These are phyloP conservation scores for Cherax destructor DNA, from an alignment of 1,140 invertebrate genomes.

Conservation along the genomic window DNA sequence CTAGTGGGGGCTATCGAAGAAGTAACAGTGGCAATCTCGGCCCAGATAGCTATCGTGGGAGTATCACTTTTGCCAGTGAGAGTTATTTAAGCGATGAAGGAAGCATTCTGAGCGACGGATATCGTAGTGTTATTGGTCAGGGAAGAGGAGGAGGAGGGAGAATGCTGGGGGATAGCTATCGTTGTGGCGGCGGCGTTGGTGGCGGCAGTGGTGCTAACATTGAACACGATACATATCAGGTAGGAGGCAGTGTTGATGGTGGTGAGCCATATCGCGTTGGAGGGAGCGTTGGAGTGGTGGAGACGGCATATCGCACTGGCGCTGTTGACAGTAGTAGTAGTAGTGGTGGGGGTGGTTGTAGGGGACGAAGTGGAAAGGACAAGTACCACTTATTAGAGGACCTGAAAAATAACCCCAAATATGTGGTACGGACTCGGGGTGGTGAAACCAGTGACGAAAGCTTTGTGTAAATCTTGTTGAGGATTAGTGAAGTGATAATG, in stretches of 20 bases:
- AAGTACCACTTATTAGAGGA: conserved; percentile 49
- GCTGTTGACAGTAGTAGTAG: background rate
- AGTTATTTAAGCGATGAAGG: background rate
- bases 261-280: background rate
- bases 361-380: conserved; percentile 24
- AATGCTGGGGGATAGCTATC: conserved; percentile 4
- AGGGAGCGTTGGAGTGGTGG: conserved; percentile 15
- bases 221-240: conserved; percentile 1
- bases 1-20: background rate
- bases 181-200: conserved; percentile 18
- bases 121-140: background rate
- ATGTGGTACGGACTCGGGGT: conserved; percentile 53
- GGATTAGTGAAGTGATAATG: too few species aligned
- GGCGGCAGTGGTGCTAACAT: conserved; percentile 15
- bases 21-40: background rate
- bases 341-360: conserved; percentile 4
- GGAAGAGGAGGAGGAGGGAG: background rate
- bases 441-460: conserved; percentile 50
- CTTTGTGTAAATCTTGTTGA: conserved; percentile 32
- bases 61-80: background rate
- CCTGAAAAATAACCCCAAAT: conserved; percentile 60
- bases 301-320: background rate
- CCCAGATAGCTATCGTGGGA: background rate
- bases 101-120: background rate
- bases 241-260: background rate